phyloP scores from a whole-genome alignment of 92 coral and sea anemone species.

The Bergia sp. region DNA sequence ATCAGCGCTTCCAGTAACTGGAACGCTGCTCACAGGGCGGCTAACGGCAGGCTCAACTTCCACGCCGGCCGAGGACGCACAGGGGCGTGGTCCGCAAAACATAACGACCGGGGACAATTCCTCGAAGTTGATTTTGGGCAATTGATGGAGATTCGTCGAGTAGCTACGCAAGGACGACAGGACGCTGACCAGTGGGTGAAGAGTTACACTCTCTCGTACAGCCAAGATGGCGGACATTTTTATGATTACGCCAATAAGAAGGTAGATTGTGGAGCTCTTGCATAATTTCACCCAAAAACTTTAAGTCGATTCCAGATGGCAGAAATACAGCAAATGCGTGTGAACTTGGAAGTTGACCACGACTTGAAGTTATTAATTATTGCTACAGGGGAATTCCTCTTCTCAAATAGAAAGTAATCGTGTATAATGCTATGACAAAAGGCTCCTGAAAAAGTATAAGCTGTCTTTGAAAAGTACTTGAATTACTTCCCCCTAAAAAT shows the following conservation, averaged over 20 bases:
- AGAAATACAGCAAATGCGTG: too few species aligned
- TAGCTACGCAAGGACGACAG: constrained; percentile 19
- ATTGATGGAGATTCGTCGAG: constrained; percentile 25
- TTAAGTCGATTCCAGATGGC: too few species aligned
- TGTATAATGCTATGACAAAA: too few species aligned
- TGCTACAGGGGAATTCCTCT: too few species aligned
- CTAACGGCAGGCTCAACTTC: constrained; percentile 27
- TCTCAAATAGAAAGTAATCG: too few species aligned
- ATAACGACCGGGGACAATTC: constrained; percentile 17
- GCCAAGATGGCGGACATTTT: constrained; percentile 11
- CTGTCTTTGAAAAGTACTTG: too few species aligned
- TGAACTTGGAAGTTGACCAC: too few species aligned
- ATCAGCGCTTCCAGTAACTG: constrained; percentile 1
- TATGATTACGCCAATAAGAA: background rate
- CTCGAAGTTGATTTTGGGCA: constrained; percentile 16
- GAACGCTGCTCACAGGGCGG: constrained; percentile 3
- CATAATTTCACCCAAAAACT: too few species aligned
- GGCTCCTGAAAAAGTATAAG: too few species aligned
- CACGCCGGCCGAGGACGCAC: constrained; percentile 13
- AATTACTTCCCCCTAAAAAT: too few species aligned
- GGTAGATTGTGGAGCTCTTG: background rate
- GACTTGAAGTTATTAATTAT: too few species aligned
- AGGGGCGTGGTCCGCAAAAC: constrained; percentile 33
- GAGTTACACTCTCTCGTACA: constrained; percentile 30
- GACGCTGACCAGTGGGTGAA: constrained; percentile 30